phyloP scores from a whole-genome alignment of 2,888 invertebrate genomes.

The Trichogramma dendrolimi region DNA sequence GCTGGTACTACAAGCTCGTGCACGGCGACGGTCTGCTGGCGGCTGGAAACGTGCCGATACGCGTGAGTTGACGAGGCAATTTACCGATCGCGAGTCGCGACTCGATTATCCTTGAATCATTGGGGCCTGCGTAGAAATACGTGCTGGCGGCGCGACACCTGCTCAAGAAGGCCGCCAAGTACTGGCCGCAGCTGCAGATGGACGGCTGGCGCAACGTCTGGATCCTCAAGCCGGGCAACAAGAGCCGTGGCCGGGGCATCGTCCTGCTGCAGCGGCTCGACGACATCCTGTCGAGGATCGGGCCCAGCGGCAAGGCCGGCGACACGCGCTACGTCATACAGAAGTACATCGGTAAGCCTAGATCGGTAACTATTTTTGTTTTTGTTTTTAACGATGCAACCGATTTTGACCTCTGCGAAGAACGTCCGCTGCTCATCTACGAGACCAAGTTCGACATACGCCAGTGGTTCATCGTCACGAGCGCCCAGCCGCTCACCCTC shows the following conservation, averaged over 20 bases:
- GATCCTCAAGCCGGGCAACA: conserved; percentile 93
- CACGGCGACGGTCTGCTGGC: conserved; percentile 48
- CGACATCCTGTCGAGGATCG: conserved; percentile 72
- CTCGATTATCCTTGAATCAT: background rate
- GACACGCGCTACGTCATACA: conserved; percentile 86
- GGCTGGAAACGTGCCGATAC: conserved; percentile 40
- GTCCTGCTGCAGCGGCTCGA: conserved; percentile 80
- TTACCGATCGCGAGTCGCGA: background rate
- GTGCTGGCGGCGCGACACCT: conserved; percentile 51
- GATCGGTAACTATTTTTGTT: conserved; percentile 10
- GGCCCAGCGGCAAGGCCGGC: conserved; percentile 43
- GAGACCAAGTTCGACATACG: conserved; percentile 89
- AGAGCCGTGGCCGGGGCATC: conserved; percentile 88
- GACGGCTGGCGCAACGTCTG: conserved; percentile 87
- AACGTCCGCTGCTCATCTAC: conserved; percentile 75
- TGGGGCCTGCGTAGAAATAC: conserved; percentile 40
- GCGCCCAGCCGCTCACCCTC: conserved; percentile 71
- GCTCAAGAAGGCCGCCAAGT: conserved; percentile 63
- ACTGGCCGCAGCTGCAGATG: conserved; percentile 78
- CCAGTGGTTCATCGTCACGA: conserved; percentile 82
- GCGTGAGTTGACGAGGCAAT: conserved; percentile 37
- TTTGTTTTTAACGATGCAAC: background rate
- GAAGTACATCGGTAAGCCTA: conserved; percentile 81
- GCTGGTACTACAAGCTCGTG: conserved; percentile 61
- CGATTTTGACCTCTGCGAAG: conserved; percentile 40